Evolutionary conservation across 2,797 vertebrate species (phyloP).

Genomic region (Avahi laniger): DNA sequence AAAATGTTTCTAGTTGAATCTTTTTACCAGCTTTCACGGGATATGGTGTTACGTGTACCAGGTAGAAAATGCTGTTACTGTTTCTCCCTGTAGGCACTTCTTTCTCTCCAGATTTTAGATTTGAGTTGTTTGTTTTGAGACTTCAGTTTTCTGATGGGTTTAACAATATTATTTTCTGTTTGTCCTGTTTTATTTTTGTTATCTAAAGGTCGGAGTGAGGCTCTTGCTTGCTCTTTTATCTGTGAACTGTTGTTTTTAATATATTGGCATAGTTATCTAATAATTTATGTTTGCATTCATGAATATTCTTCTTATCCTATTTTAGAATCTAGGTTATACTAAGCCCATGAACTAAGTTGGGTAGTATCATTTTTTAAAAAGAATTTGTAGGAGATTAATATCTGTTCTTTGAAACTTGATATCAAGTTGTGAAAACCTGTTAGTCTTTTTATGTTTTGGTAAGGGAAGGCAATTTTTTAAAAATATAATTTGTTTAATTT

Average conservation of each 20-base stretch:
- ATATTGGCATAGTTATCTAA: background rate
- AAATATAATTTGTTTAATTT: background rate
- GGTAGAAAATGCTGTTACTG: background rate
- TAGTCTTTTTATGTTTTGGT: background rate
- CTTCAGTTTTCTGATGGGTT: background rate
- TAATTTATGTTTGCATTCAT: background rate
- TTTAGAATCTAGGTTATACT: background rate
- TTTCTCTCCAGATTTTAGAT: background rate
- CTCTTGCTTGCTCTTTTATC: background rate
- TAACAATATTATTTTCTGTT: background rate
- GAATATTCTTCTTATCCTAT: background rate
- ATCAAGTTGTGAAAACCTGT: background rate
- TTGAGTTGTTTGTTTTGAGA: background rate
- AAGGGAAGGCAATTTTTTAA: background rate
- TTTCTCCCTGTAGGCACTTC: background rate
- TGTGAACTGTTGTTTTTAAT: background rate
- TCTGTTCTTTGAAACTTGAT: background rate
- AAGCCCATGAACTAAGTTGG: background rate
- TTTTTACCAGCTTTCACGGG: background rate
- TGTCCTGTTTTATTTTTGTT: conserved; percentile 5
- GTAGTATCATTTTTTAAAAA: background rate
- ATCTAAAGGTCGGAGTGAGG: background rate
- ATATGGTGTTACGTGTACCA: background rate
- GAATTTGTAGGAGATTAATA: background rate
- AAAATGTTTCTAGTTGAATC: background rate